Percentiles rank a stretch among this genome's conserved stretches.
These are phyloP conservation scores for Cyclargus thomasi DNA, from an alignment of 1,140 invertebrate species.

Conservation along the genomic window DNA sequence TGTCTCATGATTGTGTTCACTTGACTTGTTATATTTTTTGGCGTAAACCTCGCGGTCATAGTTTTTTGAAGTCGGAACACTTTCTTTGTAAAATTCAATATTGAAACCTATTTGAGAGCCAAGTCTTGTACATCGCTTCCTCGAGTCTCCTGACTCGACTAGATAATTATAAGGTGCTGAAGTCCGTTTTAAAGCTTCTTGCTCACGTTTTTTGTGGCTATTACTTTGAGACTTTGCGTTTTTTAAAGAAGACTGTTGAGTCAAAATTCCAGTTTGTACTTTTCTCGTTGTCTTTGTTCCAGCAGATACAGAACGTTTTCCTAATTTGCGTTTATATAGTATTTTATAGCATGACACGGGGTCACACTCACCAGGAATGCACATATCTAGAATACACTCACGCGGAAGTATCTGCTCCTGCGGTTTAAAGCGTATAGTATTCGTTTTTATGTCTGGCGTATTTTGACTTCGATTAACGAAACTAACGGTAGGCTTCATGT, in stretches of 20 bases:
- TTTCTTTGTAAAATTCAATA: constrained; percentile 1
- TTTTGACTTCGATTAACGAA: background rate
- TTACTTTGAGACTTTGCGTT: background rate
- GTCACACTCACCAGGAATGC: constrained; percentile 11
- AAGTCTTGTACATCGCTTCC: background rate
- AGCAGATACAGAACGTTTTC: background rate
- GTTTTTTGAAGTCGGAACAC: background rate
- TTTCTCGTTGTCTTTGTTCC: background rate
- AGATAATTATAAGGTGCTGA: background rate
- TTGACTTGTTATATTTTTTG: background rate
- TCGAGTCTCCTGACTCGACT: no score
- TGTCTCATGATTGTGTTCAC: background rate
- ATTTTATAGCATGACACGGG: background rate
- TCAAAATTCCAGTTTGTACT: background rate
- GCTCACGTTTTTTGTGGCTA: background rate
- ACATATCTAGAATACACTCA: constrained; percentile 9
- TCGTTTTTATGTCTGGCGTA: background rate
- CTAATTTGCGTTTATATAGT: background rate
- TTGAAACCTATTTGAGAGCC: constrained; percentile 2
- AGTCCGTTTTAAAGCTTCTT: no score
- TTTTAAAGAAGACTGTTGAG: background rate
- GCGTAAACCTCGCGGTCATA: background rate
- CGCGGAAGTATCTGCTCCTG: background rate
- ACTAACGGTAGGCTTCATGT: background rate
- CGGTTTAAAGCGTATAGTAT: background rate